Percentiles rank a stretch among this genome's conserved stretches.
Conservation (phyloP, 2,113 vertebrate genomes). For the Archilochus colubris region DNA sequence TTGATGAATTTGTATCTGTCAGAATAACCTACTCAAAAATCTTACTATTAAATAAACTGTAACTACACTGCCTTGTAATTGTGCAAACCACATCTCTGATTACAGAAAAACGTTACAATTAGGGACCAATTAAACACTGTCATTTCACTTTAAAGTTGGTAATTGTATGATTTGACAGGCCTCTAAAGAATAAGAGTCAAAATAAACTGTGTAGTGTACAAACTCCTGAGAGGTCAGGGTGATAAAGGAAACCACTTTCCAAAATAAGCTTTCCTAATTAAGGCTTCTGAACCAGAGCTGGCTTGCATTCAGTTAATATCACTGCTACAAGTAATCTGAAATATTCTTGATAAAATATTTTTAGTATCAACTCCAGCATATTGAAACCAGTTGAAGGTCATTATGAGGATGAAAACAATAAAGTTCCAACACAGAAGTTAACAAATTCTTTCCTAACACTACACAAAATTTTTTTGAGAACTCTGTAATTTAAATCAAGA, state of each 20-base stretch:
- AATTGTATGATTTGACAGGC: fast-evolving
- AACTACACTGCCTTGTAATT: background rate
- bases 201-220: background rate
- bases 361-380: slow-evolving; percentile 27
- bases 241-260: slow-evolving; percentile 70
- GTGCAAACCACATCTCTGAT: background rate
- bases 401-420: background rate
- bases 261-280: slow-evolving; percentile 72
- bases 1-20: background rate
- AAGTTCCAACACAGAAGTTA: background rate
- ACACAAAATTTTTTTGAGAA: background rate
- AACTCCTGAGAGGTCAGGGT: slow-evolving; percentile 16
- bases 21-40: background rate
- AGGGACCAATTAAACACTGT: background rate
- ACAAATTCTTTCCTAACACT: background rate
- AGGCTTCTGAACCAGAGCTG: slow-evolving; percentile 53
- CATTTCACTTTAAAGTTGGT: background rate
- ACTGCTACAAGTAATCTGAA: slow-evolving; percentile 67
- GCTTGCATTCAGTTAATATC: slow-evolving; percentile 59
- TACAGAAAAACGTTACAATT: background rate
- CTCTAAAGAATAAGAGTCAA: background rate
- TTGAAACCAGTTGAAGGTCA: slow-evolving; percentile 60
- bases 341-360: slow-evolving; percentile 75
- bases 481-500: background rate
- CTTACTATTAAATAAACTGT: background rate